Base-by-base conservation (phyloP, 1,140 invertebrate genomes). In the Pseudomyrmex pallidus region DNA sequence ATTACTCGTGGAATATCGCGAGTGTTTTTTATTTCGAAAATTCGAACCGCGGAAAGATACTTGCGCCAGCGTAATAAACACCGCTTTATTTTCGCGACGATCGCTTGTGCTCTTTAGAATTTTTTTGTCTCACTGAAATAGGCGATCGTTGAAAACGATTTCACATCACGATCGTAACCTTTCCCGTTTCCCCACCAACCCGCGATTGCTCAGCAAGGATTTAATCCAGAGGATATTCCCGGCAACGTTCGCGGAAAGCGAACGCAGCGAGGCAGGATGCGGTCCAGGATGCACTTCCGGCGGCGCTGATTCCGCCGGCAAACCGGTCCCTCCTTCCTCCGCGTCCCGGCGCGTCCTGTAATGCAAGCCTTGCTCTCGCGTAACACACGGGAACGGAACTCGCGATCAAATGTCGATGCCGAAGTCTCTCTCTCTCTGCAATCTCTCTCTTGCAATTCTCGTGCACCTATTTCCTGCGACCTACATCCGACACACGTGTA, bases 231-330 rank as follows among this genome's bases (percentile, higher is more conserved):
- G 66, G 72, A 83, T 82, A 63, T 50, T 59, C 62, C 63, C 48
- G 67, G 78, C 68, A 83, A 80, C 87, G 74, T 46, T 68, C 78
- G 50, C 64, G 88, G 72, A 88, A 88, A 88, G 87, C 87, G 87
- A 86, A 86, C 80, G 87, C 80, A 74, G 76, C 70, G 73, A 62
- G 52, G 63, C 87, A 85, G 87, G 87, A 89, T 88, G 78, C 72
- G 74, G 87, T 89, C 83, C 85, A 74, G 88, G 85, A 80, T 88
- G 78, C 78, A 72, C 86, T 90, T 90, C 89, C 89, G 86, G 73
- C 64, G 63, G 56, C 78, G 46, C 86, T 86, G 89, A 89, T 90
- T 90, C 86, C 74, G 61, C 76, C 83, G 73, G n/a, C 72, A 72
- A 82, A 62, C 68, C 56, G 20, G 54, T 64, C 67, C 35, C 52